Conservation (phyloP, 2,113 vertebrate genomes). For the Azemiops feae region DNA sequence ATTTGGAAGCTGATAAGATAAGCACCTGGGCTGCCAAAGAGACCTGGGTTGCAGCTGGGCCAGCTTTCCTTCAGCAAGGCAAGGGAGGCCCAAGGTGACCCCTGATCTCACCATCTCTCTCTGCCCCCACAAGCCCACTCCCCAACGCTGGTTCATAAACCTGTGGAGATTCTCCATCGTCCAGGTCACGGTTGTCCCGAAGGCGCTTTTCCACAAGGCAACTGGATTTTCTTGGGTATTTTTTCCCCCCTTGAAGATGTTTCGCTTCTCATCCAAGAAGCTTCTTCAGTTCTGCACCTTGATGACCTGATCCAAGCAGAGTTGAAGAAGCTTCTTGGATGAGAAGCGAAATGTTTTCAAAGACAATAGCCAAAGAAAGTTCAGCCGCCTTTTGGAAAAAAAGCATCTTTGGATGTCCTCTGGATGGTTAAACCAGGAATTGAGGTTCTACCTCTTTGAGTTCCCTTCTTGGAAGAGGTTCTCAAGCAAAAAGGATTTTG, state of each 20-base stretch:
- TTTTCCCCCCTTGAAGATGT: accelerated
- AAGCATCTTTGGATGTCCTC: neutral
- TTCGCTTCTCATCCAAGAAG: neutral
- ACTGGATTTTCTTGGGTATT: neutral
- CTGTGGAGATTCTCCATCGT: neutral
- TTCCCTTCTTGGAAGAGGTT: neutral
- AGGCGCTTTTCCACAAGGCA: neutral
- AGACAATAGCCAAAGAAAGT: neutral
- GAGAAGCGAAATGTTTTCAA: neutral
- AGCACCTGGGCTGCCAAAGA: neutral
- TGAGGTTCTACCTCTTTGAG: neutral
- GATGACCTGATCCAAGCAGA: neutral
- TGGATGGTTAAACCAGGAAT: neutral
- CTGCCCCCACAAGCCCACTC: neutral
- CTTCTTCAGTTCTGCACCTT: neutral
- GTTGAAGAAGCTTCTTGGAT: neutral
- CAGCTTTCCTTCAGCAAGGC: neutral
- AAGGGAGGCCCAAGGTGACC: neutral
- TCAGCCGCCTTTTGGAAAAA: neutral
- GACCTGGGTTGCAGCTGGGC: neutral
- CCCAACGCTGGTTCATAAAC: neutral
- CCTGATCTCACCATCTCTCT: neutral
- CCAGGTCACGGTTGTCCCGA: neutral
- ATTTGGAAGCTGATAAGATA: neutral
- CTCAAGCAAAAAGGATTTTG: neutral